Evolutionary conservation across 1,140 invertebrate species (phyloP).

Genomic region (Nomia melanderi): DNA sequence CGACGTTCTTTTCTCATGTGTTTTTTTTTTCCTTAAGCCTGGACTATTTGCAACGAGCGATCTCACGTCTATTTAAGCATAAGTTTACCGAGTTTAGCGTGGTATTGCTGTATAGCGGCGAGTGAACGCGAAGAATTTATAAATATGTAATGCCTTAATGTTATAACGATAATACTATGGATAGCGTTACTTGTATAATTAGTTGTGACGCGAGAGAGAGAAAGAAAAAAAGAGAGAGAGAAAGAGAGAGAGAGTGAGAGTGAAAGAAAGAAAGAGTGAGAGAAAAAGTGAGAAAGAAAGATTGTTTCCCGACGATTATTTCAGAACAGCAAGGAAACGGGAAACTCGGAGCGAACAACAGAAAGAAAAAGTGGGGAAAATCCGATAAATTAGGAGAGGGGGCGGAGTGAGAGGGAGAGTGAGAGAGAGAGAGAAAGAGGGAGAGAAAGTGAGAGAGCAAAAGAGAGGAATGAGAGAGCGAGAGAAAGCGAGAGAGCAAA

Average conservation of each 20-base stretch:
- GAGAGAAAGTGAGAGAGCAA: no score
- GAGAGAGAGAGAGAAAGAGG: no score
- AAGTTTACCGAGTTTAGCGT: constrained; percentile 75
- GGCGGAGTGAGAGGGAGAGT: neutral
- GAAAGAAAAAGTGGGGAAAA: no score
- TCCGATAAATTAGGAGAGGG: no score
- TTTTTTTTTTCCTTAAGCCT: constrained; percentile 71
- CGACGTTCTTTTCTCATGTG: constrained; percentile 48
- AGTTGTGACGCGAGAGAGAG: constrained; percentile 58
- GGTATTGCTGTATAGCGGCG: constrained; percentile 75
- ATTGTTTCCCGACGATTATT: no score
- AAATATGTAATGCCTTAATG: constrained; percentile 81
- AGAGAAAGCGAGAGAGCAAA: no score
- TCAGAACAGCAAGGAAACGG: no score
- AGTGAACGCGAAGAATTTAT: constrained; percentile 72
- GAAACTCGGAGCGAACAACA: no score
- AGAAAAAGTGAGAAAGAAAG: neutral
- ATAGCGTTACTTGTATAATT: constrained; percentile 75
- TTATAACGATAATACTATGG: constrained; percentile 77
- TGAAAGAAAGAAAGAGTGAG: neutral
- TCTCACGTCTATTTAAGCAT: constrained; percentile 79
- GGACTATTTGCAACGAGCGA: constrained; percentile 80
- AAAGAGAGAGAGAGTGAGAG: neutral
- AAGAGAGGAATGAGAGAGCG: no score
- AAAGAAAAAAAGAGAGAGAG: neutral